phyloP scores from a whole-genome alignment of 2,797 vertebrate genomes.

The Aselliscus stoliczkanus region DNA sequence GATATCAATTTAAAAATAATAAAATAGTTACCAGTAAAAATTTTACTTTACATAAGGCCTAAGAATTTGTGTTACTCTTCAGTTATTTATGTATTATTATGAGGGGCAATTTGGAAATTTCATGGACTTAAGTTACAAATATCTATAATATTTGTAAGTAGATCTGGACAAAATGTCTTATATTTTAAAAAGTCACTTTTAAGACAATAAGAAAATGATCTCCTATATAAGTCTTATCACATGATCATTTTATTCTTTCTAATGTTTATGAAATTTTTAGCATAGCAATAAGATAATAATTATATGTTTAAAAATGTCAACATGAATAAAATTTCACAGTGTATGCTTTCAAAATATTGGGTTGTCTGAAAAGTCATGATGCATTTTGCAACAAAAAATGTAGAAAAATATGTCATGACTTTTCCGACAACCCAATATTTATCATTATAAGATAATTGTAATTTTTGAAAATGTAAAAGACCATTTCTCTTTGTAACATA shows the following conservation, averaged over 20 bases:
- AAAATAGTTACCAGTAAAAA: neutral
- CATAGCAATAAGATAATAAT: neutral
- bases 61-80: neutral
- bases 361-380: no score
- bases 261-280: neutral
- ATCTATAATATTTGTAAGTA: neutral
- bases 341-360: neutral
- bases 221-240: neutral
- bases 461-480: neutral
- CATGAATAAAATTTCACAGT: neutral
- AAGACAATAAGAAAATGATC: neutral
- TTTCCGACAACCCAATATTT: no score
- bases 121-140: neutral
- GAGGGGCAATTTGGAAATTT: neutral
- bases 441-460: neutral
- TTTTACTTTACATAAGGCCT: neutral
- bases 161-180: neutral
- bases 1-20: neutral
- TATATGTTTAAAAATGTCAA: neutral
- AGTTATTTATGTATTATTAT: neutral
- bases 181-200: neutral
- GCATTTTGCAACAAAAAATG: no score
- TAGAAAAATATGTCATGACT: no score
- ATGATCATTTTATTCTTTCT: neutral
- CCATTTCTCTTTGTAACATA: neutral